Base-by-base conservation (phyloP, 2,113 vertebrate species). In the Cyprinodon tularosa region DNA sequence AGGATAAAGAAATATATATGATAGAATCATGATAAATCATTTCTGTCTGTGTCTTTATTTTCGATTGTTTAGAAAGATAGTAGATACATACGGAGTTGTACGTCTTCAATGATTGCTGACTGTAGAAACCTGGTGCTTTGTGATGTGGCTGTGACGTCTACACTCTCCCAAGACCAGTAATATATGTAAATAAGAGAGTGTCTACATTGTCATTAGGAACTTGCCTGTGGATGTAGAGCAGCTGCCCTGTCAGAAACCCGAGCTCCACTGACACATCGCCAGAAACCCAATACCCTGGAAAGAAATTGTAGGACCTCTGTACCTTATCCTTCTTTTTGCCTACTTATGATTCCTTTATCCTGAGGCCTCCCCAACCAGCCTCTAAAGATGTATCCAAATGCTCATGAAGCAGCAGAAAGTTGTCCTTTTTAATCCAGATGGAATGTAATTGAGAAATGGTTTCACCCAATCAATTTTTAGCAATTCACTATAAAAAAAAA, bases 201-300 rank as follows among this genome's bases (percentile, higher is more conserved):
- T 39, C 7, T 45, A 3, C 20, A 2, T 72, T 36, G 71, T 36
- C 62, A 50, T 39, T 36, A 39, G 20, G 7, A 50, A 42, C 13
- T 59, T 48, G 59, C 68, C 81, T 1, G 1, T 71, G 78, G 73
- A 71, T 40, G 61, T 48, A 50, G 67, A 62, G 83, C 53, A 81
- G 83, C 80, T 73, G 62, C 72, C 42, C 62, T 59, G 13, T 82
- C 76, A 73, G 90, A 84, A 92, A 92, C 90, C 76, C 12, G 80
- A 92, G 81, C 90, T 86, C 9, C 39, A 62, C 66, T 85, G 85
- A 89, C 76, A 71, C 70, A 40, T 73, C 68, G 77, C 78, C 62
- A 82, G 92, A 87, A 82, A 93, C 81, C 62, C 72, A 88, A 92
- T 80, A 89, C 92, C 62, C 86, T 91, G 61, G 63, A 85, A 73